phyloP scores from a whole-genome alignment of 1,140 invertebrate genomes.

The Drosophila melanogaster region DNA sequence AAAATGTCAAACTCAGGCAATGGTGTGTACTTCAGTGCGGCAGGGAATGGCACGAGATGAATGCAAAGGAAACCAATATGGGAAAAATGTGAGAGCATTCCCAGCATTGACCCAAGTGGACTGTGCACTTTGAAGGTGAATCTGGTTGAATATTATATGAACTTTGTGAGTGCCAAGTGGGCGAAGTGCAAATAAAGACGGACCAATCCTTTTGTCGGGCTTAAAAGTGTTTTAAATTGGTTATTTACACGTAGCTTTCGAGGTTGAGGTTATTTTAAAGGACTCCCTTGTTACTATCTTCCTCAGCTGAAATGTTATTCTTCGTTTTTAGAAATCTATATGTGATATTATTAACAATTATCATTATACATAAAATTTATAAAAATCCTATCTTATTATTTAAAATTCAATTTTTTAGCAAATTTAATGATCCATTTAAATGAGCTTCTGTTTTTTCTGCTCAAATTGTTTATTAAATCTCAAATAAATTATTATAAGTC shows the following conservation, averaged over 20 bases:
- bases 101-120: conserved; percentile 23
- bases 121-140: conserved; percentile 12
- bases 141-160: not conserved
- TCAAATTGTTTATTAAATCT: too few relatives aligned
- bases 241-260: not conserved
- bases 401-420: too few relatives aligned
- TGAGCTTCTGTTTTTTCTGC: too few relatives aligned
- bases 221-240: not conserved
- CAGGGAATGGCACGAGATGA: conserved; percentile 15
- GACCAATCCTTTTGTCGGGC: conserved; percentile 1
- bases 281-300: not conserved
- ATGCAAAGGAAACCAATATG: conserved; percentile 10
- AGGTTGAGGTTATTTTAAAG: too few relatives aligned
- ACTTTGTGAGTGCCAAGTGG: not conserved
- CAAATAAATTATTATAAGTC: too few relatives aligned
- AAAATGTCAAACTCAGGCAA: conserved; percentile 37
- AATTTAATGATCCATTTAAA: too few relatives aligned
- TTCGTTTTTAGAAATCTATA: too few relatives aligned
- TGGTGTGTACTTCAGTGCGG: conserved; percentile 2
- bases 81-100: conserved; percentile 19
- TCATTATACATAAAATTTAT: too few relatives aligned
- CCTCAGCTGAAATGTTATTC: too few relatives aligned
- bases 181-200: conserved; percentile 11
- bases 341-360: too few relatives aligned
- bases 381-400: too few relatives aligned